Percentiles rank a stretch among this genome's conserved stretches.
These are phyloP conservation scores for Apteryx owenii DNA, from an alignment of 2,113 vertebrate genomes.

Conservation along the genomic window DNA sequence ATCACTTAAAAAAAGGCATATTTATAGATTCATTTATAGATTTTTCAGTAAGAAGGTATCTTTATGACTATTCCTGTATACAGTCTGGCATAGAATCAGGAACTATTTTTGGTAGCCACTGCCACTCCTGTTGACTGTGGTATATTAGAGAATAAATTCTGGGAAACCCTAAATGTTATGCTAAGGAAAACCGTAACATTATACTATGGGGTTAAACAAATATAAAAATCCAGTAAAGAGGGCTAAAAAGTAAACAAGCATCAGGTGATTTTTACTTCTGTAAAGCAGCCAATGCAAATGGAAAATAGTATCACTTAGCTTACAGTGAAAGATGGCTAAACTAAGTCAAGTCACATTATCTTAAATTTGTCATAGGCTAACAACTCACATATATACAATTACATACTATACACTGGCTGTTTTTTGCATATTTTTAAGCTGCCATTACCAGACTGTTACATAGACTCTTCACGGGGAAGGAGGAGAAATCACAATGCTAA, in stretches of 20 bases:
- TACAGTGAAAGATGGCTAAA: background rate
- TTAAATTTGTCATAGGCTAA: background rate
- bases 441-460: background rate
- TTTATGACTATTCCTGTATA: background rate
- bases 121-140: background rate
- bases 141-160: background rate
- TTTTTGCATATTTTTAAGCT: background rate
- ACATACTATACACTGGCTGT: background rate
- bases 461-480: background rate
- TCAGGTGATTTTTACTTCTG: background rate
- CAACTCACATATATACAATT: background rate
- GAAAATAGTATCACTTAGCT: background rate
- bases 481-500: background rate
- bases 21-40: background rate
- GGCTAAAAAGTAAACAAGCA: background rate
- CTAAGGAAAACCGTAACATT: background rate
- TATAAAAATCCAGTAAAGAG: background rate
- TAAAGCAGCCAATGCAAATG: background rate
- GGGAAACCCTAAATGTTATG: background rate
- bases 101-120: background rate
- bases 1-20: background rate
- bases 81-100: background rate
- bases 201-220: background rate
- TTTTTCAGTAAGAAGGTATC: background rate
- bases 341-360: background rate